Conservation (phyloP, 1,140 invertebrate species). For the Oedothorax gibbosus region DNA sequence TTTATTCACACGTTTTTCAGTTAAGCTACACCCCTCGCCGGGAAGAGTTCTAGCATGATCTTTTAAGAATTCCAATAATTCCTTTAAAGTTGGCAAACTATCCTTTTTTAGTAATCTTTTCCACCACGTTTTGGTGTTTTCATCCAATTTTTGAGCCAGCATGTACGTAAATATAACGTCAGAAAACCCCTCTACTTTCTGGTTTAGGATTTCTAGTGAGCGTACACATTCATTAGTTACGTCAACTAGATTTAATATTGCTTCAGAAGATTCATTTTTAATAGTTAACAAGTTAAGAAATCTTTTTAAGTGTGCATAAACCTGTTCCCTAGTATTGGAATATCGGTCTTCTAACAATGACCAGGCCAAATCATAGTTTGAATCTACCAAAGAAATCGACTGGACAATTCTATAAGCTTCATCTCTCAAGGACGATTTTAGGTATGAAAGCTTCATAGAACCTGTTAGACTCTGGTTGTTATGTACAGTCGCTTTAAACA, state of each 20-base stretch:
- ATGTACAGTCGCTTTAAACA: neutral
- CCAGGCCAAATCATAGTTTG: neutral
- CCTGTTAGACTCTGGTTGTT: neutral
- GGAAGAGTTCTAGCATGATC: too few relatives aligned
- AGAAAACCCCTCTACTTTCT: neutral
- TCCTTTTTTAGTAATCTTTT: too few relatives aligned
- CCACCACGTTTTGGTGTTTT: neutral
- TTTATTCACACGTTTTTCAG: too few relatives aligned
- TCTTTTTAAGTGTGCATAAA: neutral
- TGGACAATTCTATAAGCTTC: neutral
- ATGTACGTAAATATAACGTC: neutral
- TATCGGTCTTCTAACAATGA: constrained; percentile 8
- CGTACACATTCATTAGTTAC: neutral
- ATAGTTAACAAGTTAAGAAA: neutral
- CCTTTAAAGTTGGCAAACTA: too few relatives aligned
- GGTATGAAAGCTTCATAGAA: neutral
- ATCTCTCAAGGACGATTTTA: neutral
- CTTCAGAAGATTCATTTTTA: neutral
- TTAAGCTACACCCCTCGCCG: too few relatives aligned
- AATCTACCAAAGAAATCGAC: neutral
- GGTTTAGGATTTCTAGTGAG: neutral
- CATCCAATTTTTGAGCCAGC: neutral
- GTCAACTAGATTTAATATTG: neutral
- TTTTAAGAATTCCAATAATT: too few relatives aligned
- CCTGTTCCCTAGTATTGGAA: neutral